Evolutionary conservation across 2,113 vertebrate genomes (phyloP), one percentile per base, ranked within the genome.

Genomic region (Tricholaema leucomelas): DNA sequence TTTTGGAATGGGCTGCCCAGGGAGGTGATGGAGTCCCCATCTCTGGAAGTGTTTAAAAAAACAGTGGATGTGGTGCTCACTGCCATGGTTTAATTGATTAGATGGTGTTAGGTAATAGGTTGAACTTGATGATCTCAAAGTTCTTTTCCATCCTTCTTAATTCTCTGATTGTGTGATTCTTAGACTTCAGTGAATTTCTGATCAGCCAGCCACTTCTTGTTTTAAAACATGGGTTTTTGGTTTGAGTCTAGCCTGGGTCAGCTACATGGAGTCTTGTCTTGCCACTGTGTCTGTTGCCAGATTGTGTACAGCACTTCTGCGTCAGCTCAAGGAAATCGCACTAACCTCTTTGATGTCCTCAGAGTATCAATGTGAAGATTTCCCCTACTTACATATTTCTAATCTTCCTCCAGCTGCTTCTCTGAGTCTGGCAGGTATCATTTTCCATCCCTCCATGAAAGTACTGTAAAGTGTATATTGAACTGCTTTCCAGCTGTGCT

Each of bases 401-500:
- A 63, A 80, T 92, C 52, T 87, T 87, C 56, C 69, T 81, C 64
- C 87, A 79, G 28, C 30, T 60, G 19, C 69, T 73, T 90, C 77
- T 82, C 81, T 64, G 64, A 85, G 82, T 54, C 76, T 54, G 82
- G 72, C 83, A 90, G 80, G 82, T 88, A 85, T 83, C 85, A 36
- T 85, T 94, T 87, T 90, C 54, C 69, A 88, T 83, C 79, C 85
- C 54, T 82, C 65, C 13, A 65, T 85, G 82, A 73, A 85, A 93
- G 63, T 35, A 19, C 64, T 90, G 38, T 74, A 88, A 85, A 80
- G 56, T 0, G 2, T 66, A 46, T 63, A 76, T 80, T 74, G 91
- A 90, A 38, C 61, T 95, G 58, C 48, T 85, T 94, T 94, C 93
- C 87, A 94, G 85, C 90, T 85, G 80, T 67, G 85, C 65, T 85